Evolutionary conservation across 2,797 vertebrate genomes (phyloP), one percentile per base, ranked within the genome.

Genomic region (Liparis tanakae): DNA sequence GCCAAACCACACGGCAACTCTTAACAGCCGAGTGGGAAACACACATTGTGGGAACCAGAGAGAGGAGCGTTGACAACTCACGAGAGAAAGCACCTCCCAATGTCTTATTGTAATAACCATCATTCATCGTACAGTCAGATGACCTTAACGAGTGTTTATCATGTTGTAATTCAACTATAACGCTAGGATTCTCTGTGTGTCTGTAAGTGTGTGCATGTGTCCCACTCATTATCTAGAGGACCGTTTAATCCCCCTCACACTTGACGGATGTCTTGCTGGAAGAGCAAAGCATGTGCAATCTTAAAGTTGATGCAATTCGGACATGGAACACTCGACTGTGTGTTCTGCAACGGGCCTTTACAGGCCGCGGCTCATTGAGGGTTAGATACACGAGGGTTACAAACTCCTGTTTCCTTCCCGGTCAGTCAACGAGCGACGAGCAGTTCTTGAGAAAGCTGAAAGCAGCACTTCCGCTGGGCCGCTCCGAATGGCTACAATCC

Each of bases 21-120:
- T 43, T 7, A 55, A 15, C 60, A 70, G 57, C 22, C 6, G 3
- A 65, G 53, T 44, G 44, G n/a, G 63, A 72, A 78, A 57, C 14
- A 20, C 55, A 72, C 39, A 68, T 13, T 41, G 18, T 39, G 74
- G 54, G 36, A 56, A 70, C 75, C 44, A 57, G 12, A 60, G 25
- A 74, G 7, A 55, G 46, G 58, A 9, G 43, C 22, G 30, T 33
- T 30, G 37, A 60, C 20, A 13, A 37, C 39, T 17, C 4, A 10
- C 14, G 30, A 51, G 36, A 65, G 17, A 67, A 67, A 75, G 46
- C 44, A 46, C 34, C 44, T 51, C 14, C 30, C 5, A 50, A 20
- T 57, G 57, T 48, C 13, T 7, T 3, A n/a, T 5, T 17, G 18
- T 33, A 50, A 60, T n/a, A 50, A 71, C 10, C 51, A 33, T 4